Evolutionary conservation across 1,140 invertebrate genomes (phyloP).

Genomic region (Dermatophagoides farinae): DNA sequence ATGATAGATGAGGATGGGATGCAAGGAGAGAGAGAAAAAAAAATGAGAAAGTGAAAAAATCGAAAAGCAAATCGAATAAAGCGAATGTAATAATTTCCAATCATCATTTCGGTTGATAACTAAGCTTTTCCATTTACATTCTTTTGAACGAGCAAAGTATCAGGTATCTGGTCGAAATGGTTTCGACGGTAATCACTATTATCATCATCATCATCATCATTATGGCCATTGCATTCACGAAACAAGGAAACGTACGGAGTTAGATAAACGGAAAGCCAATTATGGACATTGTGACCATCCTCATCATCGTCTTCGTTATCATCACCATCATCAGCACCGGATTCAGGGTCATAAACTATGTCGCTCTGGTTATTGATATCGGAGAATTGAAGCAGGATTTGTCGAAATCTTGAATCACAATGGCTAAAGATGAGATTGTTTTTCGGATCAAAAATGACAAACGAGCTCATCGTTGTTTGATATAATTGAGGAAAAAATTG

Average conservation of each 20-base stretch:
- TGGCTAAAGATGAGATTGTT: background rate
- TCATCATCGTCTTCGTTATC: background rate
- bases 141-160: background rate
- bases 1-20: background rate
- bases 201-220: too few relatives aligned
- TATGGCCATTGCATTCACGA: background rate
- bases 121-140: background rate
- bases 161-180: background rate
- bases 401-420: background rate
- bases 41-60: too few relatives aligned
- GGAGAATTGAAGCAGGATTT: background rate
- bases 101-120: background rate
- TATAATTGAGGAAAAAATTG: too few relatives aligned
- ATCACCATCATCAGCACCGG: background rate
- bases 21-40: background rate
- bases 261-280: background rate
- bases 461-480: background rate
- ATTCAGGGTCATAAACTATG: background rate
- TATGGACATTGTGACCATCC: background rate
- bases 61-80: too few relatives aligned
- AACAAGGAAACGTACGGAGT: background rate
- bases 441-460: background rate
- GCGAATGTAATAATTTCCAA: background rate
- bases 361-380: background rate
- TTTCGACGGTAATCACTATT: too few relatives aligned